phyloP scores from a whole-genome alignment of 1,140 invertebrate genomes.

The Laodelphax striatellus region DNA sequence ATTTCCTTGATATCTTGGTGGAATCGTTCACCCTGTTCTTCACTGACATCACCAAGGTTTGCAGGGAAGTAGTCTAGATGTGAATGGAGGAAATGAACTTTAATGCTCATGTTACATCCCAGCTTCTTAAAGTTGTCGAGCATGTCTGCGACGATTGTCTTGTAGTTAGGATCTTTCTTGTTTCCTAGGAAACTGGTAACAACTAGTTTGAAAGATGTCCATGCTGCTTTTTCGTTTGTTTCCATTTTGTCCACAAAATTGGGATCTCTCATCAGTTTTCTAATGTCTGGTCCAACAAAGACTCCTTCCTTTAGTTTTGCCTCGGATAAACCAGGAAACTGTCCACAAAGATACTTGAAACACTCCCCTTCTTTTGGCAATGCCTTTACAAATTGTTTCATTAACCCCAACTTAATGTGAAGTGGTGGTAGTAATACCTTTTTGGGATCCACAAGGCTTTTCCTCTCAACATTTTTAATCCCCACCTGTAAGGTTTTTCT shows the following conservation, averaged over 20 bases:
- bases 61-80: constrained; percentile 30
- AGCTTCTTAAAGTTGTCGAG: constrained; percentile 22
- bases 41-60: constrained; percentile 27
- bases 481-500: too few relatives aligned
- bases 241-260: constrained; percentile 15
- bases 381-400: too few relatives aligned
- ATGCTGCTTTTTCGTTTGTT: constrained; percentile 13
- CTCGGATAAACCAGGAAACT: too few relatives aligned
- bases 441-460: too few relatives aligned
- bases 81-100: constrained; percentile 30
- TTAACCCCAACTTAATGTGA: constrained; percentile 29
- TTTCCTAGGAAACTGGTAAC: too few relatives aligned
- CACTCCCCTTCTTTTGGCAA: too few relatives aligned
- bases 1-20: constrained; percentile 29
- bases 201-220: constrained; percentile 6
- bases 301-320: not conserved
- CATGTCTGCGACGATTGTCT: constrained; percentile 18
- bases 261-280: constrained; percentile 18
- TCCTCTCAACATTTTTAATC: too few relatives aligned
- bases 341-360: too few relatives aligned
- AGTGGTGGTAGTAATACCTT: too few relatives aligned
- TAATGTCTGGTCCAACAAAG: constrained; percentile 25
- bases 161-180: not conserved
- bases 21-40: constrained; percentile 31
- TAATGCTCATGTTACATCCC: constrained; percentile 26